phyloP scores from a whole-genome alignment of 2,888 invertebrate species.

The Salticus scenicus region DNA sequence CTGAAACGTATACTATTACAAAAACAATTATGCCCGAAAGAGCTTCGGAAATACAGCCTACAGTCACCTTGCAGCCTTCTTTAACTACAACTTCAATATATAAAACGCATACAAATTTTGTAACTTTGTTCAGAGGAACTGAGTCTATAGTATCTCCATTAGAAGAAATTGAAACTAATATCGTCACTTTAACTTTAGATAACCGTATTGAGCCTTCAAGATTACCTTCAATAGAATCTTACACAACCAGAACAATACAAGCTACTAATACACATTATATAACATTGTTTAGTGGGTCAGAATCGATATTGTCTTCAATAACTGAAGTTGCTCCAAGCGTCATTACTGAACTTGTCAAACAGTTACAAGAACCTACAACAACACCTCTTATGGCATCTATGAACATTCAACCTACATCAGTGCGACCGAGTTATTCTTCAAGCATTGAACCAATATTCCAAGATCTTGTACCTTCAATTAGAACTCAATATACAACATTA shows the following conservation, averaged over 20 bases:
- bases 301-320: slow-evolving; percentile 73
- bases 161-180: slow-evolving; percentile 72
- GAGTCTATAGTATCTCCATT: slow-evolving; percentile 72
- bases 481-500: slow-evolving; percentile 72
- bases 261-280: slow-evolving; percentile 88
- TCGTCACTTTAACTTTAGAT: slow-evolving; percentile 66
- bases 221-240: slow-evolving; percentile 50
- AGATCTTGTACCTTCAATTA: slow-evolving; percentile 71
- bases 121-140: slow-evolving; percentile 71
- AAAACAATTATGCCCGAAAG: slow-evolving; percentile 72
- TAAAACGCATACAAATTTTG: slow-evolving; percentile 79
- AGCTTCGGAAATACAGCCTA: slow-evolving; percentile 72
- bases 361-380: slow-evolving; percentile 24
- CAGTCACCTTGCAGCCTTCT: slow-evolving; percentile 67
- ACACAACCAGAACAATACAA: slow-evolving; percentile 81
- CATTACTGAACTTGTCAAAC: slow-evolving; percentile 71
- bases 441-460: slow-evolving; percentile 63
- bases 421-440: slow-evolving; percentile 1
- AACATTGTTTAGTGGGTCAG: slow-evolving; percentile 85
- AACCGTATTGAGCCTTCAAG: background rate
- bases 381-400: background rate
- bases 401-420: slow-evolving; percentile 9
- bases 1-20: slow-evolving; percentile 68
- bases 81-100: slow-evolving; percentile 82
- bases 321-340: slow-evolving; percentile 72